Conservation (phyloP, 2,797 vertebrate species). For the Anniella stebbinsi region DNA sequence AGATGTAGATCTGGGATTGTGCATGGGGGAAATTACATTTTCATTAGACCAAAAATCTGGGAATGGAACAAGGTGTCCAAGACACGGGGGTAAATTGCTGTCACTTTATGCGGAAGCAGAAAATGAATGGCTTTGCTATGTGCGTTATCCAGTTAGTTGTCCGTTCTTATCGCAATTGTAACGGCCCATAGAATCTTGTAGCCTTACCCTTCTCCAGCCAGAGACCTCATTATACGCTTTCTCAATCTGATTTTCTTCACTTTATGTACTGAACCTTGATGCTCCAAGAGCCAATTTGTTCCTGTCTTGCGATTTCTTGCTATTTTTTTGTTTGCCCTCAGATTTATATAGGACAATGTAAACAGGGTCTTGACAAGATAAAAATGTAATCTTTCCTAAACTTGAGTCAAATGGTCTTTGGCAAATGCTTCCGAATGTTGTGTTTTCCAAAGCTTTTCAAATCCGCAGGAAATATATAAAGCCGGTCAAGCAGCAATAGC, state of each 20-base stretch:
- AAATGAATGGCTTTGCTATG: conserved; percentile 18
- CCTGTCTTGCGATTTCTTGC: conserved; percentile 66
- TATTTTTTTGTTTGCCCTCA: background rate
- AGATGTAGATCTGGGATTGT: background rate
- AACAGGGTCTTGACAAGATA: conserved; percentile 36
- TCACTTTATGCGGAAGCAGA: background rate
- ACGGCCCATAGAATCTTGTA: conserved; percentile 51
- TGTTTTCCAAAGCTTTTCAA: conserved; percentile 21
- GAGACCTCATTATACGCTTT: conserved; percentile 66
- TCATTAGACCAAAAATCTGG: background rate
- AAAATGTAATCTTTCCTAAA: conserved; percentile 30
- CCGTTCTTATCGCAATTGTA: conserved; percentile 49
- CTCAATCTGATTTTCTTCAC: conserved; percentile 73
- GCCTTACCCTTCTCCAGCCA: conserved; percentile 66
- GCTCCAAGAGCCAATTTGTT: conserved; percentile 72
- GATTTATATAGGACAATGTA: background rate
- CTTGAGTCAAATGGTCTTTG: conserved; percentile 26
- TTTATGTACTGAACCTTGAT: conserved; percentile 77
- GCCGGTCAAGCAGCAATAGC: background rate
- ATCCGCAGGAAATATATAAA: background rate
- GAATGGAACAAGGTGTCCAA: background rate
- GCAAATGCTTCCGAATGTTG: background rate
- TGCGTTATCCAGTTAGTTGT: conserved; percentile 70
- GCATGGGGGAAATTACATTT: background rate
- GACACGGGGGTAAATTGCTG: background rate